These are phyloP conservation scores for Callipepla californica DNA, from an alignment of 2,113 vertebrate species.

Conservation along the genomic window DNA sequence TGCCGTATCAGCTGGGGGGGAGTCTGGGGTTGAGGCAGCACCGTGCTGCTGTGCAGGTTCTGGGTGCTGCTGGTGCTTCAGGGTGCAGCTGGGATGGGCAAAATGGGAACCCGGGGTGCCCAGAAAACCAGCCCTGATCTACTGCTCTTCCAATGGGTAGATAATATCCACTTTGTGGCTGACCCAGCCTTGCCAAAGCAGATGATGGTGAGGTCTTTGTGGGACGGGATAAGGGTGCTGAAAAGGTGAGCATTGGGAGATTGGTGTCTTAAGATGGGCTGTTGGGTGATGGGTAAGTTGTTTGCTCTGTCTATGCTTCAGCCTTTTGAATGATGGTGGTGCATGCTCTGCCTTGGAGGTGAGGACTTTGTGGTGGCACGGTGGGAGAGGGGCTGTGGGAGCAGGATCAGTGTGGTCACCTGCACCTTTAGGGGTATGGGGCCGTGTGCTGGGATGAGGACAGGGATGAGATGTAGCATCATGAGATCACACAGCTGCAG, in stretches of 20 bases:
- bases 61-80: accelerated
- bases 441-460: not conserved
- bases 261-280: not conserved
- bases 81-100: not conserved
- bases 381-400: not conserved
- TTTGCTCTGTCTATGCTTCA: not conserved
- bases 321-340: accelerated
- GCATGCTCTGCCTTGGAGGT: accelerated
- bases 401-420: not conserved
- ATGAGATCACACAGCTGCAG: not conserved
- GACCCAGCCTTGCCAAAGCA: accelerated
- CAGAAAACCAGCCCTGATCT: not conserved
- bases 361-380: not conserved
- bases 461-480: accelerated
- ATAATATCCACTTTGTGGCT: not conserved
- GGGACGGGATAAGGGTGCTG: not conserved
- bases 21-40: not conserved
- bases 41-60: not conserved
- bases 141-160: not conserved
- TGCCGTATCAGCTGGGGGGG: constrained; percentile 44
- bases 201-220: not conserved
- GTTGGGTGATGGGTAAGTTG: not conserved
- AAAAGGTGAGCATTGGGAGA: not conserved
- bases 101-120: not conserved
- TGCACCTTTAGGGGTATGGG: not conserved